Evolutionary conservation across 2,797 vertebrate species (phyloP), one percentile per base, ranked within the genome.

Genomic region (Rallus crepitans): DNA sequence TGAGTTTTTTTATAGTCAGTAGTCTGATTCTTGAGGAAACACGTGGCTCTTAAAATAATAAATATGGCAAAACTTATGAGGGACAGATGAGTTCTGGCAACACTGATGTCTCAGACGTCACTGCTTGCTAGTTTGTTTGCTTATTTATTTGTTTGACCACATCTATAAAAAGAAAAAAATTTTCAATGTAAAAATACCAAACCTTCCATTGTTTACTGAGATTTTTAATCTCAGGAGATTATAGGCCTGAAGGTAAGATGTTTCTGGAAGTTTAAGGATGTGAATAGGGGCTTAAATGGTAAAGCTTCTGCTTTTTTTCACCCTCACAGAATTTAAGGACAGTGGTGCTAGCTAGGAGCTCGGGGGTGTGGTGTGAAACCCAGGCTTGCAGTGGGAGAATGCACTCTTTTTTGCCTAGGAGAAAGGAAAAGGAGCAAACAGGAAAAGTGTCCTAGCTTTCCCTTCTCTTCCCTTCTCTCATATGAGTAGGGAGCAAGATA

Each of bases 21-120:
- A 35, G 30, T 59, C 50, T 91, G 56, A 82, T 87, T 93, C 86
- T 80, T 50, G 48, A 52, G 33, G 60, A 91, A 73, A 33, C 77
- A 73, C 64, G 27, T 70, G 33, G 15, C 68, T 90, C 42, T 87
- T 93, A 64, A 72, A 93, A 87, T 84, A 94, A 76, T 81, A 90
- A 92, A 91, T 33, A 42, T 72, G 31, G 55, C 63, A 88, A 87
- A 80, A 72, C 37, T 69, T 71, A 16, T 1, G 64, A 37, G n/a
- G 64, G 66, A 69, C 8, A 0, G n/a, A 33, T 76, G 61, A 70
- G 18, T 77, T 82, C 40, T 65, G 84, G 79, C 0, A 0, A 52
- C 87, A 59, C 45, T 72, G 89, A 37, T 56, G 56, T 85, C 64
- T 94, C 45, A 14, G 85, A 71, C 1, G 1, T 89, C 84, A 82